Base-by-base conservation (phyloP, 53 echinoderm and acorn worm genomes). In the Astropecten irregularis region DNA sequence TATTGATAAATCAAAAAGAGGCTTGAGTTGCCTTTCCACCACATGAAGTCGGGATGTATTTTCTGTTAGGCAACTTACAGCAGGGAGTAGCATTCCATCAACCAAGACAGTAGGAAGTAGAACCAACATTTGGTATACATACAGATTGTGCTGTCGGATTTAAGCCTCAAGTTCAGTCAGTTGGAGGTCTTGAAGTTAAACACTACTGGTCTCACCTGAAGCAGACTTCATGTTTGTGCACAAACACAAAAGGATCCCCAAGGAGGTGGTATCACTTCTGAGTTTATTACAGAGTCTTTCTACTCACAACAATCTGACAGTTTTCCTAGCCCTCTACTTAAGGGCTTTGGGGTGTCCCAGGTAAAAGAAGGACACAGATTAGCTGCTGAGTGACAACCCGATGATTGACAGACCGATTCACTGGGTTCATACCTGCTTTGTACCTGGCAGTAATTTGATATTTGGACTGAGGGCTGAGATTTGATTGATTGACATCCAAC, bases 401-500 rank as follows among this genome's bases (percentile, higher is more conserved):
- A 52, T 44, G 7, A 53, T 53, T n/a, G 40, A 40, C 66, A 66
- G 10, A 8, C 35, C 39, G 27, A 27, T 56, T 2, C 40, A 4
- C 4, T 74, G 56, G 54, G 3, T 74, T 55, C n/a, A n/a, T 56
- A 49, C 18, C 64, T 20, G 16, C 29, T 73, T 73, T 55, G 40
- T 34, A 38, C 35, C 31, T 53, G 73, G 34, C 25, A 40, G 34
- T 13, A 79, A 79, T 62, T 48, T 44, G 79, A 79, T 61, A 79
- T 62, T 40, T 73, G 22, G 32, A 23, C 37, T n/a, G n/a, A 22
- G 30, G 44, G 8, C 10, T 44, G 59, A 0, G 31, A 52, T 51
- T 50, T 32, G 71, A 71, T 61, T 79, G 79, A 63, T 62, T 60
- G 46, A 42, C 62, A 55, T 11, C 25, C n/a, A n/a, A n/a, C n/a